Conservation (phyloP, 2,888 invertebrate species). For the Willowsia nigromaculata region DNA sequence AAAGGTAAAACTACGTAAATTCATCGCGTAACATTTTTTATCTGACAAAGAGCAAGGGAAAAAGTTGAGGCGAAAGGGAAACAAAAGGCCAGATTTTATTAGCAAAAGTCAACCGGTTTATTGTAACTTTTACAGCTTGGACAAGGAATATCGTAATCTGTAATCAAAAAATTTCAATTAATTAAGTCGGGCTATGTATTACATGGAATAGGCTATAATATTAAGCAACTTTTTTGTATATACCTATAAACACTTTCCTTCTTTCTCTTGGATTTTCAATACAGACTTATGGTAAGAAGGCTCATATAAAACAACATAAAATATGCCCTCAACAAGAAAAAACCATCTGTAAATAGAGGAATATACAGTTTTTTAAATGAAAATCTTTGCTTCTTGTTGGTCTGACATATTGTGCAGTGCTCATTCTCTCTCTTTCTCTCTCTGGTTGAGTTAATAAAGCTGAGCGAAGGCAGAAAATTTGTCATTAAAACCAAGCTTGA, state of each 20-base stretch:
- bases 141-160: slow-evolving; percentile 59
- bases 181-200: slow-evolving; percentile 54
- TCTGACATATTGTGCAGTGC: background rate
- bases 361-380: slow-evolving; percentile 6
- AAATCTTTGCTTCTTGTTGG: background rate
- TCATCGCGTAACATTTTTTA: background rate
- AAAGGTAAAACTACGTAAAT: slow-evolving; percentile 7
- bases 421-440: background rate
- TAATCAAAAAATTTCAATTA: slow-evolving; percentile 71
- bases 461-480: slow-evolving; percentile 55
- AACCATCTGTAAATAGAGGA: background rate
- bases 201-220: too few species aligned
- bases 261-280: background rate
- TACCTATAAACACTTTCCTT: background rate
- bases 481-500: slow-evolving; percentile 70
- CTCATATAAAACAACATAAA: slow-evolving; percentile 13
- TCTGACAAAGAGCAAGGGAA: background rate
- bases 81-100: slow-evolving; percentile 47
- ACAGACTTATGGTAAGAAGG: background rate
- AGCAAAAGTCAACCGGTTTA: slow-evolving; percentile 51
- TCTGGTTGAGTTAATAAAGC: slow-evolving; percentile 44
- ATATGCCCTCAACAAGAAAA: too few species aligned
- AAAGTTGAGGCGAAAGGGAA: slow-evolving; percentile 32
- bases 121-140: slow-evolving; percentile 59
- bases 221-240: background rate